Percentiles rank a stretch among this genome's conserved stretches.
Conservation (phyloP, 2,113 vertebrate species). For the Tauraco erythrolophus region DNA sequence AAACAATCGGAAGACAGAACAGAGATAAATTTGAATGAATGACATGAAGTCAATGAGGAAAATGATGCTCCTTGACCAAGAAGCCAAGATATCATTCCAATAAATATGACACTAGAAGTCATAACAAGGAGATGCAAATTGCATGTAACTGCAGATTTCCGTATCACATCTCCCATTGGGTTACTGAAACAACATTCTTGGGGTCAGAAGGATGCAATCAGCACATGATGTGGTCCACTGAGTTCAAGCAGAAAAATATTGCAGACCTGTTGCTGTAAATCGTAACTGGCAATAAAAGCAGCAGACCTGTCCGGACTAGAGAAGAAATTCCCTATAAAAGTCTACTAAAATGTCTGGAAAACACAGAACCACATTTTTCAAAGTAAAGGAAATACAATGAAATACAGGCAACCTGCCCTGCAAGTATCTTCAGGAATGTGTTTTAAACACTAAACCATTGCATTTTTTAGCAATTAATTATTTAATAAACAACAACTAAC, state of each 20-base stretch:
- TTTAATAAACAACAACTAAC: neutral
- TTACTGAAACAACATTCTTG: neutral
- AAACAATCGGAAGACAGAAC: neutral
- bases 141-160: neutral
- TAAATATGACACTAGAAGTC: neutral
- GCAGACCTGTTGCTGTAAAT: neutral
- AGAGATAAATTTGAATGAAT: neutral
- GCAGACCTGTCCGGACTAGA: neutral
- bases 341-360: neutral
- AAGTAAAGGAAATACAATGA: neutral
- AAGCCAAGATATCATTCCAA: neutral
- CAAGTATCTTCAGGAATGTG: neutral
- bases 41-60: neutral
- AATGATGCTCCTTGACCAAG: neutral
- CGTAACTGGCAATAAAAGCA: neutral
- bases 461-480: neutral
- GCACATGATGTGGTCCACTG: neutral
- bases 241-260: conserved; percentile 16
- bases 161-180: neutral
- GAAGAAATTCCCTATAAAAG: conserved; percentile 29
- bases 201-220: neutral
- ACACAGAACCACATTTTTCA: neutral
- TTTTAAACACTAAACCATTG: neutral
- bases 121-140: neutral
- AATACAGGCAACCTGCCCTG: neutral